phyloP scores from a whole-genome alignment of 2,113 vertebrate genomes.

The Xenopus borealis region DNA sequence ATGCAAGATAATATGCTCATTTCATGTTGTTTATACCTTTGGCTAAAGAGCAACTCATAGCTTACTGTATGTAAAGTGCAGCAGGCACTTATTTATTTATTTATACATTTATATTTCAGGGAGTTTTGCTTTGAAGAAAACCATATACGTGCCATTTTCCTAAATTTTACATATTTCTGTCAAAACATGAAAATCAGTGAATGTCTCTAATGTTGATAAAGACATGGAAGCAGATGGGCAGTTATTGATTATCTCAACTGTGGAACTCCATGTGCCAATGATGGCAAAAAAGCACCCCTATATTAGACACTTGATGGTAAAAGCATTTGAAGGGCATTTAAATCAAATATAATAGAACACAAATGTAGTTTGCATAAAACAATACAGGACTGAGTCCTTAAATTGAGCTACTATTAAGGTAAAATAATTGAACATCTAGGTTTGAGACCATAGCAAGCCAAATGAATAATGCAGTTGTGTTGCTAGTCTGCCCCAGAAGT shows the following conservation, averaged over 20 bases:
- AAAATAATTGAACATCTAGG: no score
- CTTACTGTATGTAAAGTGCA: not conserved
- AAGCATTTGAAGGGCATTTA: slow-evolving; percentile 14
- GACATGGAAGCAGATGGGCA: slow-evolving; percentile 28
- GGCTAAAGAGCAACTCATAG: not conserved
- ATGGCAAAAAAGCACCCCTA: slow-evolving; percentile 11
- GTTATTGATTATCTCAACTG: slow-evolving; percentile 44
- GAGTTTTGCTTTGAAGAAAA: not conserved
- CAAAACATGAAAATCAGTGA: slow-evolving; percentile 25
- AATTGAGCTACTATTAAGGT: no score
- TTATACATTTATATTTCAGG: not conserved
- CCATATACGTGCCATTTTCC: slow-evolving; percentile 20
- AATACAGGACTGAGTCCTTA: no score
- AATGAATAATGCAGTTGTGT: no score
- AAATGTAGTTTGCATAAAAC: no score
- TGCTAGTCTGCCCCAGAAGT: no score
- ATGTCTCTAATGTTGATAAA: slow-evolving; percentile 19
- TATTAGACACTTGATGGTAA: slow-evolving; percentile 26
- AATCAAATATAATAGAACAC: no score
- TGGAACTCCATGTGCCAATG: slow-evolving; percentile 3
- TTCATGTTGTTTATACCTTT: not conserved
- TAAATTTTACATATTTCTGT: slow-evolving; percentile 6
- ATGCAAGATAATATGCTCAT: not conserved
- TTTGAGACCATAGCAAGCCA: no score
- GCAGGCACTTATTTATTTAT: no score